A percentile compares a stretch with the other conserved stretches of the same genome.
Conservation (phyloP, 2,888 invertebrate species). For the Rapana venosa region DNA sequence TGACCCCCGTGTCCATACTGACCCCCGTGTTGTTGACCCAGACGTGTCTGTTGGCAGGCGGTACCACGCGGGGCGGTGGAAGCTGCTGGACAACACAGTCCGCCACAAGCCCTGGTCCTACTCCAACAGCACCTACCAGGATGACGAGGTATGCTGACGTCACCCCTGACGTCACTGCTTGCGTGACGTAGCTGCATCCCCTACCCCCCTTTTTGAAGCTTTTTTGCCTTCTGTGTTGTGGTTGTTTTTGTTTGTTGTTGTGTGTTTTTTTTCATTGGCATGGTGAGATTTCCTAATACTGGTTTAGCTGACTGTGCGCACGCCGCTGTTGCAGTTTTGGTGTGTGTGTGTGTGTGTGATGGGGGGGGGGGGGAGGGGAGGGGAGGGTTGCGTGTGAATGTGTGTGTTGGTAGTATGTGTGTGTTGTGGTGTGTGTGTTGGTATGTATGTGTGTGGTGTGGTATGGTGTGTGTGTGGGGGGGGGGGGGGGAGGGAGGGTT, state of each 20-base stretch:
- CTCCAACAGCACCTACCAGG: constrained; percentile 33
- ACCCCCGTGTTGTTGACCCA: background rate
- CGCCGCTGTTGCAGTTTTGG: background rate
- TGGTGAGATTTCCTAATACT: background rate
- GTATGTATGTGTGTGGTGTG: no score
- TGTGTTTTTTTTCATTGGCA: background rate
- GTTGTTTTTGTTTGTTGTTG: background rate
- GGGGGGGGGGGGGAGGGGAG: no score
- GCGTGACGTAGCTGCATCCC: background rate
- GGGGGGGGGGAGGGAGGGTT: no score
- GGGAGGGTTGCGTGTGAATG: no score
- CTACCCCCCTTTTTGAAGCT: background rate
- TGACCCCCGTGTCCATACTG: no score
- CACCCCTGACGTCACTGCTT: background rate
- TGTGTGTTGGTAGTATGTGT: background rate
- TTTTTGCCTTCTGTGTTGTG: background rate
- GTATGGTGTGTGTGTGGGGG: no score
- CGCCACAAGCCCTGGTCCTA: constrained; percentile 42
- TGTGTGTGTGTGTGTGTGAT: background rate
- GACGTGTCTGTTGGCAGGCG: constrained; percentile 18
- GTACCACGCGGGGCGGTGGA: constrained; percentile 22
- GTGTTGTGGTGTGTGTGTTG: no score
- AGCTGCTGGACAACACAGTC: constrained; percentile 38
- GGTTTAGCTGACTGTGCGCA: no score
- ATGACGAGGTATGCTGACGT: constrained; percentile 43